Percentiles rank a stretch among this genome's conserved stretches.
Evolutionary conservation across 2,797 vertebrate genomes (phyloP).

Genomic region (Aulostomus chinensis): DNA sequence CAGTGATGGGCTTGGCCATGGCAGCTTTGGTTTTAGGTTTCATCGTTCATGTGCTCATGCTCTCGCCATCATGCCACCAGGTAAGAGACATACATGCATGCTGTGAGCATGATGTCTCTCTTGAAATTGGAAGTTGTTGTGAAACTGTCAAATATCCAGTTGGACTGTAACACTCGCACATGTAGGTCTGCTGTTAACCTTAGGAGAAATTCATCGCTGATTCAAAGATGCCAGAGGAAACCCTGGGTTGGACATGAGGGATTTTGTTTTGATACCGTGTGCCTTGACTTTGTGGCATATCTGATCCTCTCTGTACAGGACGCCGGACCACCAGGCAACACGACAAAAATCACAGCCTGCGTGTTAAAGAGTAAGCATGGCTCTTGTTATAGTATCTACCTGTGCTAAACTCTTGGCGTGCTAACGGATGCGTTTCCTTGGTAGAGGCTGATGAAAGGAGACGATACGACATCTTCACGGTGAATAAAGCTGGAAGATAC

Average conservation of each 20-base stretch:
- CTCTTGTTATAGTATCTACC: background rate
- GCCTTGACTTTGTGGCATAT: too few relatives aligned
- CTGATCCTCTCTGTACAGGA: slow-evolving; percentile 15
- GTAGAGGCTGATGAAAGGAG: background rate
- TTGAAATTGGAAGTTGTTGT: background rate
- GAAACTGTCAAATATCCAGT: too few relatives aligned
- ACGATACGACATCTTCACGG: slow-evolving; percentile 40
- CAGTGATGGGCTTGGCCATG: slow-evolving; percentile 18
- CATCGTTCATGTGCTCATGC: background rate
- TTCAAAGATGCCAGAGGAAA: too few relatives aligned
- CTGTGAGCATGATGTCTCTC: background rate
- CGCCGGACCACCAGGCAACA: rapidly evolving
- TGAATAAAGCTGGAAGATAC: background rate
- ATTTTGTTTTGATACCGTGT: too few relatives aligned
- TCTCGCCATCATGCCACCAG: slow-evolving; percentile 7
- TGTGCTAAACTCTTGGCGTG: background rate
- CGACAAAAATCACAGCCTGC: background rate
- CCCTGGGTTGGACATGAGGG: too few relatives aligned
- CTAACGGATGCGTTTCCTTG: background rate
- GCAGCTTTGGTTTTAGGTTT: slow-evolving; percentile 3
- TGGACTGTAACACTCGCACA: too few relatives aligned
- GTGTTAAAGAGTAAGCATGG: slow-evolving; percentile 29
- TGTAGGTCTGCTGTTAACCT: background rate
- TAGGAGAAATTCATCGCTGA: too few relatives aligned
- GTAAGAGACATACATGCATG: slow-evolving; percentile 33